Evolutionary conservation across 2,797 vertebrate species (phyloP).

Genomic region (Potorous gilbertii): DNA sequence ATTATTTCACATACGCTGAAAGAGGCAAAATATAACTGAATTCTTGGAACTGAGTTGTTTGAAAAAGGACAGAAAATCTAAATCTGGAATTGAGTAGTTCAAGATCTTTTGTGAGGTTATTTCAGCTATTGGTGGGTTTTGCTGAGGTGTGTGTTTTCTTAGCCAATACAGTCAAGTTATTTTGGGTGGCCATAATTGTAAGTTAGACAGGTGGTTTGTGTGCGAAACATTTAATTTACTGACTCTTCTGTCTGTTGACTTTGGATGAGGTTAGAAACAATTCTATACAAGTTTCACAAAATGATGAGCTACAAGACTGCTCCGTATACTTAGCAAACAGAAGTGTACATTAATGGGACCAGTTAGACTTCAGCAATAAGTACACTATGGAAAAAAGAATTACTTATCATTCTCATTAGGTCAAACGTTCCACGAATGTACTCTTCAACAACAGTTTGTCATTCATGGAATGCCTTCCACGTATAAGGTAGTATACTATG

Average conservation of each 20-base stretch:
- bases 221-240: conserved; percentile 63
- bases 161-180: conserved; percentile 60
- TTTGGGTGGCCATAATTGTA: conserved; percentile 64
- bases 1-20: neutral
- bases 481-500: neutral
- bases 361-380: neutral
- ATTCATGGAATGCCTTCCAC: neutral
- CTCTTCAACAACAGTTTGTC: neutral
- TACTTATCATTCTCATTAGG: neutral
- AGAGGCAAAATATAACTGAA: neutral
- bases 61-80: conserved; percentile 1
- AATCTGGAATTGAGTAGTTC: conserved; percentile 28
- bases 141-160: conserved; percentile 68
- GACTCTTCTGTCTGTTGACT: conserved; percentile 60
- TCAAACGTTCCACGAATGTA: neutral
- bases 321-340: neutral
- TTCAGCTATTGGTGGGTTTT: conserved; percentile 67
- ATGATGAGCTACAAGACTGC: conserved; percentile 4
- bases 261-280: conserved; percentile 47
- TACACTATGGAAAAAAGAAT: neutral
- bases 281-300: conserved; percentile 39
- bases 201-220: conserved; percentile 66
- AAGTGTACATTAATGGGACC: neutral
- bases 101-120: conserved; percentile 51
- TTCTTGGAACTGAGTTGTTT: neutral